Evolutionary conservation across 1,140 invertebrate genomes (phyloP).

Genomic region (Phymastichus coffea): DNA sequence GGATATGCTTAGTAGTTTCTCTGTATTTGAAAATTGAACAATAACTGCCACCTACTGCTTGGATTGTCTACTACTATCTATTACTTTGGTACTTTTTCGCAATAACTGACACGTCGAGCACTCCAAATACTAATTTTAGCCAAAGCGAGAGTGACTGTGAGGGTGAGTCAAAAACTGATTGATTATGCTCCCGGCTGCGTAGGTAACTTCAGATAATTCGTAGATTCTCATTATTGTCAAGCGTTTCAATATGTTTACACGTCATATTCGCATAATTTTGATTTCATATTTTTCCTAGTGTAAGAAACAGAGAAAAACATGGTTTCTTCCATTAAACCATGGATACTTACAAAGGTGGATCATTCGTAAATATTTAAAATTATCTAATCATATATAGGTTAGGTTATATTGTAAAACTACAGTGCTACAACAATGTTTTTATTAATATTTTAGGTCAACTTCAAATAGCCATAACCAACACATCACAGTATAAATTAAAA

Average conservation of each 20-base stretch:
- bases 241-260: slow-evolving; percentile 24
- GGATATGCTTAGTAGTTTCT: no score
- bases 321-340: slow-evolving; percentile 6
- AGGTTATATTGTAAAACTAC: not conserved
- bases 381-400: not conserved
- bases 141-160: no score
- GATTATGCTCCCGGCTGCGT: no score
- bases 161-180: no score
- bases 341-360: slow-evolving; percentile 3
- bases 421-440: not conserved
- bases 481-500: no score
- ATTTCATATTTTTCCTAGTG: slow-evolving; percentile 1
- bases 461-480: not conserved
- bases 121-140: no score
- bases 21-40: no score
- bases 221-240: no score
- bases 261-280: not conserved
- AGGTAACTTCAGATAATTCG: no score
- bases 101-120: slow-evolving; percentile 18
- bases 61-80: not conserved
- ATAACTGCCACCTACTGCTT: not conserved
- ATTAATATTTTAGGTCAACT: not conserved
- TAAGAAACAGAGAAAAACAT: not conserved
- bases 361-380: not conserved
- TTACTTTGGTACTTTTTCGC: no score